Percentiles rank a stretch among this genome's conserved stretches.
These are phyloP conservation scores for Lampris megalopsis DNA, from an alignment of 2,113 vertebrate genomes.

Conservation along the genomic window DNA sequence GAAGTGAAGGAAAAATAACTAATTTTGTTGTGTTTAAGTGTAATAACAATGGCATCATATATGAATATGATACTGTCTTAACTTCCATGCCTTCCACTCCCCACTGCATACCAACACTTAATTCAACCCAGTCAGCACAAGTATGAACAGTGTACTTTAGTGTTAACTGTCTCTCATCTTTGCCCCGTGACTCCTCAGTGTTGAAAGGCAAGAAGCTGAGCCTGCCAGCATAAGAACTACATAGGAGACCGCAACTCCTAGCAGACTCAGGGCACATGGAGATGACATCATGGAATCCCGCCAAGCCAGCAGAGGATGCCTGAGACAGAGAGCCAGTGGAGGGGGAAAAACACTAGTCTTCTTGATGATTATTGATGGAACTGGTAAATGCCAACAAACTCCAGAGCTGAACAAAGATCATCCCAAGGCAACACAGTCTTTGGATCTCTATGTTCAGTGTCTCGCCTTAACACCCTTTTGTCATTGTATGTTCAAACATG, in stretches of 20 bases:
- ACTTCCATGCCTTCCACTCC: too few species aligned
- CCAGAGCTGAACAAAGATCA: slow-evolving; percentile 82
- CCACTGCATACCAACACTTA: too few species aligned
- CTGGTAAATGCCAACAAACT: slow-evolving; percentile 82
- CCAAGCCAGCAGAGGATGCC: slow-evolving; percentile 87
- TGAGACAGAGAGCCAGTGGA: slow-evolving; percentile 85
- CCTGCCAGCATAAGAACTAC: slow-evolving; percentile 94
- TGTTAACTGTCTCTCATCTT: slow-evolving; percentile 7
- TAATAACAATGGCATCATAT: too few species aligned
- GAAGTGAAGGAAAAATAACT: too few species aligned
- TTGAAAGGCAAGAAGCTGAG: slow-evolving; percentile 99
- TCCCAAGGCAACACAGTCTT: slow-evolving; percentile 68
- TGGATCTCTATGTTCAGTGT: slow-evolving; percentile 94
- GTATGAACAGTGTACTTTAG: not conserved
- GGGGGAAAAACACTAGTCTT: slow-evolving; percentile 83
- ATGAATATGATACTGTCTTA: too few species aligned
- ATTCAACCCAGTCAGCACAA: too few species aligned
- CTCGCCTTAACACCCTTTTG: slow-evolving; percentile 92
- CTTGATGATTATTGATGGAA: slow-evolving; percentile 71
- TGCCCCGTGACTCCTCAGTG: slow-evolving; percentile 76
- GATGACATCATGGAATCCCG: slow-evolving; percentile 78
- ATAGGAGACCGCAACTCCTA: slow-evolving; percentile 83
- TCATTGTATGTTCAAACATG: slow-evolving; percentile 93
- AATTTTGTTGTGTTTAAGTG: too few species aligned
- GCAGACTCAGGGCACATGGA: slow-evolving; percentile 86